Percentiles rank a stretch among this genome's conserved stretches.
These are phyloP conservation scores for Myopa tessellatipennis DNA, from an alignment of 2,888 invertebrate species.

Conservation along the genomic window DNA sequence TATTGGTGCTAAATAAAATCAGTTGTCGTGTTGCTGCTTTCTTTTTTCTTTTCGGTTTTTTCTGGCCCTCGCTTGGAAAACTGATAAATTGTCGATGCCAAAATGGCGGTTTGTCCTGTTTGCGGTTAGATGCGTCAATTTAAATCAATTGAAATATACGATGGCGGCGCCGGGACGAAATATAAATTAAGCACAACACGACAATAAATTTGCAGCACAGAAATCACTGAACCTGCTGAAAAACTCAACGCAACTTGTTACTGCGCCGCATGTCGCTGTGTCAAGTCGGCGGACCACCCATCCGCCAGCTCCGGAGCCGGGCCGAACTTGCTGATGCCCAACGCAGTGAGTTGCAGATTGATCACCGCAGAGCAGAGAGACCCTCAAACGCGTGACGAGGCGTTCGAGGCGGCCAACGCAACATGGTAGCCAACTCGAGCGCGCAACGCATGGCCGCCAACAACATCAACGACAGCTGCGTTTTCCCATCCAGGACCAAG, in stretches of 20 bases:
- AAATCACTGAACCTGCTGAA: neutral
- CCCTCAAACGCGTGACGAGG: neutral
- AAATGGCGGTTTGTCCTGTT: slow-evolving; percentile 44
- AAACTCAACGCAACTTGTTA: neutral
- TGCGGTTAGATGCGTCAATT: slow-evolving; percentile 59
- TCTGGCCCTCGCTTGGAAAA: neutral
- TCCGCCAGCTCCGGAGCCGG: neutral
- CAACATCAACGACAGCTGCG: neutral
- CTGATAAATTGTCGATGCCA: slow-evolving; percentile 25
- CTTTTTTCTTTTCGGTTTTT: neutral
- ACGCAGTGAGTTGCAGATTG: slow-evolving; percentile 58
- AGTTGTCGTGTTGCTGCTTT: slow-evolving; percentile 17
- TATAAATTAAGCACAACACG: slow-evolving; percentile 23
- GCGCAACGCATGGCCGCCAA: neutral
- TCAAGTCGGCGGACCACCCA: neutral
- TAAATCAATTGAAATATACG: slow-evolving; percentile 64
- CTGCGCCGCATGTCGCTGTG: neutral
- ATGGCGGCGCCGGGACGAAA: slow-evolving; percentile 32
- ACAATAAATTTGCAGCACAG: slow-evolving; percentile 16
- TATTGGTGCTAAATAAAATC: slow-evolving; percentile 36
- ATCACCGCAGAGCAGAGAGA: slow-evolving; percentile 41
- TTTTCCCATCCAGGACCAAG: neutral
- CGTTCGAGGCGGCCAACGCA: neutral
- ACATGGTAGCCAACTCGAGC: slow-evolving; percentile 24
- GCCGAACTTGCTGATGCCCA: slow-evolving; percentile 56